Base-by-base conservation (phyloP, 2,888 invertebrate species). In the Yponomeuta sedellus region DNA sequence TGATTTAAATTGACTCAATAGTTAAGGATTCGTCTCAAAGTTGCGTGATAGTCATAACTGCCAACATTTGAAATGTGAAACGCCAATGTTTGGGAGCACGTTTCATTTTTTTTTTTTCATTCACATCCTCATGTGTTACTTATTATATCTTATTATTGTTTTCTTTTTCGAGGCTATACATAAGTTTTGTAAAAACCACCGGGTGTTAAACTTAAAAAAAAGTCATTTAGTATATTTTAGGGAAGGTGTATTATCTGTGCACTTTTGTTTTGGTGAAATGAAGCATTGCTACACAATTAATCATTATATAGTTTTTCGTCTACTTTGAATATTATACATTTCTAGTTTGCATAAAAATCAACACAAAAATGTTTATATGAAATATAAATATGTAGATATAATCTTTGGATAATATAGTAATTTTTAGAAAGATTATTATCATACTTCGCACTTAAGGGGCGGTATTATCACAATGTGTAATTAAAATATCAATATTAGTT, bases 301-400 rank as follows among this genome's bases (percentile, higher is more conserved):
- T 64, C 34, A 66, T 57, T 61, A 64, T 64, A 66, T 66, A 61
- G 56, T 66, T 61, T 62, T 20, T 59, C 59, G 12, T 22, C 10
- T 59, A 59, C 20, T 59, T 59, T 59, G 10, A 22, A 22, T 25
- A 59, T 25, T 25, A 59, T 25, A 12, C 44, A 16, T 52, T 22
- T 59, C 16, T 59, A 59, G 25, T 12, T 12, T 19, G n/a, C 57
- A 57, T 52, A 52, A 52, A 12, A 52, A 52, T 52, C 44, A 52
- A 52, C 44, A 52, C 44, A 52, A 52, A n/a, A 52, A 52, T 59
- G 20, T 59, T 16, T 16, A 52, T 4, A 52, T 52, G 16, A 52
- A 52, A 16, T 16, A 52, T 52, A 52, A 11, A 11, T 59, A 59
- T 59, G 59, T 59, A 59, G 22, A 59, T 59, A 59, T 59, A 59